These are phyloP conservation scores for Conus betulinus DNA, from an alignment of 1,140 invertebrate species.

Conservation along the genomic window DNA sequence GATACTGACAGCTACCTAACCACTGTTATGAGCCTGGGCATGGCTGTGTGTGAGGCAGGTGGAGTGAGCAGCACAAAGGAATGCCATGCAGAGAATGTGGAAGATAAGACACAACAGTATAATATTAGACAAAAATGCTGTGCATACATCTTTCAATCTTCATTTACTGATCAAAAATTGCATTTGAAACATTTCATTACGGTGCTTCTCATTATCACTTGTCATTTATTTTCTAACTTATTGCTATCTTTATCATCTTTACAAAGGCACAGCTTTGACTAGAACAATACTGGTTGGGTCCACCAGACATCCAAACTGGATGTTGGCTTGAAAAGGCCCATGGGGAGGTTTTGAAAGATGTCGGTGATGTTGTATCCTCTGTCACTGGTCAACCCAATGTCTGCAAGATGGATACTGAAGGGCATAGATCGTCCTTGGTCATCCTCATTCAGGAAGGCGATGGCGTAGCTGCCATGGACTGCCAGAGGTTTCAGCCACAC, in stretches of 20 bases:
- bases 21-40: too few species aligned
- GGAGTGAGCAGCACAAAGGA: too few species aligned
- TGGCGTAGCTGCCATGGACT: constrained; percentile 52
- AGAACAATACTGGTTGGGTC: constrained; percentile 87
- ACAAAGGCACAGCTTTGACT: constrained; percentile 11
- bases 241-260: neutral
- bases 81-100: too few species aligned
- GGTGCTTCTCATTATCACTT: too few species aligned
- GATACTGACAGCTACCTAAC: too few species aligned
- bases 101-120: too few species aligned
- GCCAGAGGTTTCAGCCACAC: constrained; percentile 66
- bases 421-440: constrained; percentile 51
- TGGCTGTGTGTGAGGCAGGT: too few species aligned
- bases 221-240: neutral
- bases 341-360: constrained; percentile 58
- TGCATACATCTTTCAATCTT: too few species aligned
- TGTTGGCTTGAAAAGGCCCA: constrained; percentile 86
- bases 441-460: constrained; percentile 61
- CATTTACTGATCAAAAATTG: too few species aligned
- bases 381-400: constrained; percentile 86
- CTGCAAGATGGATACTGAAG: constrained; percentile 79
- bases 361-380: constrained; percentile 89
- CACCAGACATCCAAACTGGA: constrained; percentile 95
- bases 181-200: too few species aligned
- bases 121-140: too few species aligned